Evolutionary conservation across 2,888 invertebrate genomes (phyloP).

Genomic region (Athetis lepigone): DNA sequence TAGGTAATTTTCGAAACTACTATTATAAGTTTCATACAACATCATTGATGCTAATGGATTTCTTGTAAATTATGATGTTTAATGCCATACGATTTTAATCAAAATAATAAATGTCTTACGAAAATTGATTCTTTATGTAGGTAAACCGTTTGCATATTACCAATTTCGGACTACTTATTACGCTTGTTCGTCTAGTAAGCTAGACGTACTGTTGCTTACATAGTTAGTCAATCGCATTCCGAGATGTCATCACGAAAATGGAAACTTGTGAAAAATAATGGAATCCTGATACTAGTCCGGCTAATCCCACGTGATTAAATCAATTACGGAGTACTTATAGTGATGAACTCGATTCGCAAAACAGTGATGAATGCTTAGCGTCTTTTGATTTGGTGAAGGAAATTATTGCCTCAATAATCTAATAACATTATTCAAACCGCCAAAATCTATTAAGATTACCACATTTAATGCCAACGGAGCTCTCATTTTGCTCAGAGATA

Average conservation of each 20-base stretch:
- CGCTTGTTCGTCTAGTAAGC: not conserved
- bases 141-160: not conserved
- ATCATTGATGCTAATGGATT: conserved; percentile 16
- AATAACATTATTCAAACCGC: not conserved
- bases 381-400: too few species aligned
- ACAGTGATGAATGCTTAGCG: too few species aligned
- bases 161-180: not conserved
- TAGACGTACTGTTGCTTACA: too few species aligned
- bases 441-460: not conserved
- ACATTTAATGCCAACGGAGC: not conserved
- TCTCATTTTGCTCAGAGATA: not conserved
- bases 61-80: conserved; percentile 15
- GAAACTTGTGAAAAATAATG: too few species aligned
- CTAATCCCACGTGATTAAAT: too few species aligned
- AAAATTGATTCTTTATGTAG: not conserved
- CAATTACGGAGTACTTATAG: too few species aligned
- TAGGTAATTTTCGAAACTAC: conserved; percentile 2
- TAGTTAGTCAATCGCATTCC: too few species aligned
- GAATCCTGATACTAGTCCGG: too few species aligned
- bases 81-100: conserved; percentile 10
- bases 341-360: too few species aligned
- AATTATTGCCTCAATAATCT: not conserved
- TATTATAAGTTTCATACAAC: conserved; percentile 6
- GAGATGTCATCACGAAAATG: too few species aligned
- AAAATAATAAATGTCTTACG: not conserved